Evolutionary conservation across 2,113 vertebrate species (phyloP), one percentile per base, ranked within the genome.

Genomic region (Cynopterus brachyotis): DNA sequence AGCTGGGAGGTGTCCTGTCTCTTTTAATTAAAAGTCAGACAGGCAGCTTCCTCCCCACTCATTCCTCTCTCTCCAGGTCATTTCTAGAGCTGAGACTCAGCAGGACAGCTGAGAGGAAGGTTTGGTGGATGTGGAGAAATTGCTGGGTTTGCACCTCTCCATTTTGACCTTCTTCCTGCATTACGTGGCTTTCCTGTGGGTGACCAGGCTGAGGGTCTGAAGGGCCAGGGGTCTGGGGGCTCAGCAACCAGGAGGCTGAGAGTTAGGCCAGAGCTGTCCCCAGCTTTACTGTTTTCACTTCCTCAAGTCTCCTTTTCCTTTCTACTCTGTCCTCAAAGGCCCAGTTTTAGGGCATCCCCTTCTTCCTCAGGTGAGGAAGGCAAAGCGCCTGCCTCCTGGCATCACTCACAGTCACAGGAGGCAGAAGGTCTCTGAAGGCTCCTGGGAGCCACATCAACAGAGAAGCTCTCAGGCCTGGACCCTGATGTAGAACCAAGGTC

Each of bases 1-100:
- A 26, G 78, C 45, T 16, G 78, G 73, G 91, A 89, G 40, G 53
- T 40, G 24, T 37, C 79, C 89, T 35, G 50, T 59, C 13, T 67
- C 59, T 75, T 86, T 86, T 93, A 95, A 97, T 97, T 94, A 96
- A 85, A 92, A 96, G 64, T 35, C 73, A 75, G 89, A 66, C 53
- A 6, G 70, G 55, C 19, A 1, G 70, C 60, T 45, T 89, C 86
- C 95, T 89, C 73, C 79, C 88, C 19, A 3, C 55, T 79, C 91
- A 85, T 66, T 90, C 91, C n/a, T 96, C 40, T 89, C 80, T 83
- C 35, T 42, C 82, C 70, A 67, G 83, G 72, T 79, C 88, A 89
- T 78, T 94, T 73, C 62, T 81, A 55, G 86, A 89, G 45, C 42
- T 2, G 12, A 55, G 55, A 45, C 24, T 95, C 95, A 92, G 95